phyloP scores from a whole-genome alignment of 35 echinoderm and acorn worm species.

The Apostichopus japonicus region DNA sequence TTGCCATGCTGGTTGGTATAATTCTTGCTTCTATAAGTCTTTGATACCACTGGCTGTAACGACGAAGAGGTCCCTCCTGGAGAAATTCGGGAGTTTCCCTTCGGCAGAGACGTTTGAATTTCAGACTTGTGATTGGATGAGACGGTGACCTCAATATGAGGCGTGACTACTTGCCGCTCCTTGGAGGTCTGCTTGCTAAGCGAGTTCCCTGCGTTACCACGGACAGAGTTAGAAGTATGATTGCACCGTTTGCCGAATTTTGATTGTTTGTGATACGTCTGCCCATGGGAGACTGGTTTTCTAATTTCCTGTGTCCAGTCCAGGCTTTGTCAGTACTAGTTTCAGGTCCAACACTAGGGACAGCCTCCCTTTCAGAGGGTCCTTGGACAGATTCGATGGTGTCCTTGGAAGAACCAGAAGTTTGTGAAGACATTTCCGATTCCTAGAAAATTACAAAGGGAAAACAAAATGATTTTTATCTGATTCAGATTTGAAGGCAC shows the following conservation, averaged over 20 bases:
- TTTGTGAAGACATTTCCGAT: constrained; percentile 88
- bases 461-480: too few relatives aligned
- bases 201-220: neutral
- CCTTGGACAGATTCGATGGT: constrained; percentile 44
- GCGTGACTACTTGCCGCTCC: constrained; percentile 15
- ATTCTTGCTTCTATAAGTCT: constrained; percentile 36
- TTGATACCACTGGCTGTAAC: constrained; percentile 20
- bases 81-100: neutral
- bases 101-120: constrained; percentile 20
- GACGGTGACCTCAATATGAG: constrained; percentile 51
- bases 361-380: neutral
- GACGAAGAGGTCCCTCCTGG: neutral
- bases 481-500: too few relatives aligned
- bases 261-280: constrained; percentile 15
- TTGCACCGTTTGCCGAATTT: constrained; percentile 39
- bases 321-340: constrained; percentile 28
- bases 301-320: neutral
- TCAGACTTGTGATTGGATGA: constrained; percentile 55
- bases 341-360: neutral
- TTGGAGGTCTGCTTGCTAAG: constrained; percentile 5
- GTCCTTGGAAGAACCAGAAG: constrained; percentile 89
- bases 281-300: constrained; percentile 7
- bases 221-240: neutral
- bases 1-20: constrained; percentile 30
- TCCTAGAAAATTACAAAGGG: constrained; percentile 57